These are phyloP conservation scores for Sylvia borin DNA, from an alignment of 2,797 vertebrate genomes.

Conservation along the genomic window DNA sequence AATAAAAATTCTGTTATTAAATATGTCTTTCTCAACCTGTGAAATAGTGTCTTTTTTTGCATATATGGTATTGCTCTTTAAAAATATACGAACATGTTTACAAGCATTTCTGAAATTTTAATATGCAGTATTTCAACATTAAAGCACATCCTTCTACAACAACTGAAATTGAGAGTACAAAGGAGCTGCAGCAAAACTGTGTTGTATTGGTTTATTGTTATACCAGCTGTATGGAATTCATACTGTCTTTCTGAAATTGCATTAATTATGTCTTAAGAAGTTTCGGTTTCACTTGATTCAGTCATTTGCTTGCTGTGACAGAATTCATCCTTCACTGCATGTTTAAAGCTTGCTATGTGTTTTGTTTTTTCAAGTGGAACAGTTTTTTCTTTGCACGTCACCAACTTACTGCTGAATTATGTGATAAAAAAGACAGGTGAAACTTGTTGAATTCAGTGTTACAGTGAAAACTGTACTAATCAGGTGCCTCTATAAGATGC, in stretches of 20 bases:
- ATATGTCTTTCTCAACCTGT: neutral
- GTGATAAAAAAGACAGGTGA: slow-evolving; percentile 4
- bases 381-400: slow-evolving; percentile 32
- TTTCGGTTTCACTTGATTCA: slow-evolving; percentile 67
- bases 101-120: neutral
- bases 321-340: slow-evolving; percentile 59
- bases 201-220: slow-evolving; percentile 1
- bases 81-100: neutral
- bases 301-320: slow-evolving; percentile 62
- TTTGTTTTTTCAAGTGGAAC: slow-evolving; percentile 43
- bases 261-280: slow-evolving; percentile 63
- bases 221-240: slow-evolving; percentile 31
- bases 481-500: neutral
- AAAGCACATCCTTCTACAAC: neutral
- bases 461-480: neutral
- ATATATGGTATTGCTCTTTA: neutral
- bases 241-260: slow-evolving; percentile 47
- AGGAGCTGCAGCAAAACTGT: slow-evolving; percentile 36
- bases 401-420: slow-evolving; percentile 28
- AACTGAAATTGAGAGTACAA: slow-evolving; percentile 5
- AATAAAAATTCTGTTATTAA: neutral
- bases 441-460: neutral
- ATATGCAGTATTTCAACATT: neutral
- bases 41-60: neutral
- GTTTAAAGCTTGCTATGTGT: slow-evolving; percentile 62